These are phyloP conservation scores for Mesorhabditis sp. DNA, from an alignment of 2,888 invertebrate genomes.

Conservation along the genomic window DNA sequence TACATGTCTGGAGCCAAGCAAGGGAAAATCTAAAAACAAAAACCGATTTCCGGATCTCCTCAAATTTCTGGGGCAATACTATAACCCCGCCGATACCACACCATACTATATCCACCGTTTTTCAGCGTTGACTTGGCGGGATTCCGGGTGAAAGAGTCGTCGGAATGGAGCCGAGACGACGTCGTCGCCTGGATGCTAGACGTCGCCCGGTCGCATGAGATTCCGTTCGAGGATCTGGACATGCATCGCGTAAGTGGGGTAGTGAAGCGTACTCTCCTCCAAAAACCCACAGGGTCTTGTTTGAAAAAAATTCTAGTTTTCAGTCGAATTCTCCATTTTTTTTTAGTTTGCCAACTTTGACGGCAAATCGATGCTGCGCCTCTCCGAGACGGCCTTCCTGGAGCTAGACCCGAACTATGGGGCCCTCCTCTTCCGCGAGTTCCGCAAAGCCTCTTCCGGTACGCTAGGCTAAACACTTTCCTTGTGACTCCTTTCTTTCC, in stretches of 20 bases:
- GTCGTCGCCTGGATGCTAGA: constrained; percentile 57
- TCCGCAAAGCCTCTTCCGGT: constrained; percentile 3
- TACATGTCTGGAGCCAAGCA: too few species aligned
- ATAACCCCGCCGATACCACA: too few species aligned
- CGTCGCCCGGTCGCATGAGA: constrained; percentile 48
- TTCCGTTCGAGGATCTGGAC: constrained; percentile 54
- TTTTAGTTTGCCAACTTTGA: constrained; percentile 6
- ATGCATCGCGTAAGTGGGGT: constrained; percentile 30
- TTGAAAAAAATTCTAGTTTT: too few species aligned
- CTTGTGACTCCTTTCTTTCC: too few species aligned
- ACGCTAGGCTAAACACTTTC: not conserved
- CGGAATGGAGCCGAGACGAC: constrained; percentile 53
- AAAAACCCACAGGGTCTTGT: too few species aligned
- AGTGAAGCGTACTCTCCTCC: too few species aligned
- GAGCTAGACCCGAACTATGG: not conserved
- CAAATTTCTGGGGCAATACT: too few species aligned
- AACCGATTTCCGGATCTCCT: too few species aligned
- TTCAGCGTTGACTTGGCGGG: constrained; percentile 46
- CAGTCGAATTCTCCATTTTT: not conserved
- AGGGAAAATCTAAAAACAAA: too few species aligned
- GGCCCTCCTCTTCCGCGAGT: not conserved
- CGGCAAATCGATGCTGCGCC: not conserved
- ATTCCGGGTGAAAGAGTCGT: constrained; percentile 57
- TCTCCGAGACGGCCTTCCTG: not conserved
- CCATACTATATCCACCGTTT: too few species aligned